A percentile compares a stretch with the other conserved stretches of the same genome.
Evolutionary conservation across 2,888 invertebrate species (phyloP).

Genomic region (Epistrophe eligans): DNA sequence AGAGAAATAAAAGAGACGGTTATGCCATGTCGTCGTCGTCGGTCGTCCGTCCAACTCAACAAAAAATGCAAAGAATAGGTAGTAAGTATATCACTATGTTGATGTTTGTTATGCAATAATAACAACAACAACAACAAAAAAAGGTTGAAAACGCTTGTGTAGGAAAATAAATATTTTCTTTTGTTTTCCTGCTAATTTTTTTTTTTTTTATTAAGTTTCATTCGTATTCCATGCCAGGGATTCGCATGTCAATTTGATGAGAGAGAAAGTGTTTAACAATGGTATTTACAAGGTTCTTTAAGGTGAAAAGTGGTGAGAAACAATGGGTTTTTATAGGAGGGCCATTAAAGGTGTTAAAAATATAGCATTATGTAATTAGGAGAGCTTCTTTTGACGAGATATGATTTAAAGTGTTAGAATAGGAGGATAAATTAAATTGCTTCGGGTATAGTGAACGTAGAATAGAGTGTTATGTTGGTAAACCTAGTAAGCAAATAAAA

Average conservation of each 20-base stretch:
- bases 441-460: constrained; percentile 1
- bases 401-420: constrained; percentile 12
- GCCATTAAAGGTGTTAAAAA: constrained; percentile 35
- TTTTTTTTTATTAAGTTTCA: constrained; percentile 1
- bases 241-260: constrained; percentile 50
- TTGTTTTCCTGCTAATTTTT: constrained; percentile 7
- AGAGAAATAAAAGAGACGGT: constrained; percentile 19
- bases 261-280: constrained; percentile 58
- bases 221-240: neutral
- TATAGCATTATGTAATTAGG: constrained; percentile 47
- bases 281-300: constrained; percentile 58
- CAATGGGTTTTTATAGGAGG: constrained; percentile 17
- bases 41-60: constrained; percentile 1
- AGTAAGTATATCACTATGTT: constrained; percentile 2
- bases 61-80: constrained; percentile 16
- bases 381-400: constrained; percentile 34
- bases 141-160: constrained; percentile 5
- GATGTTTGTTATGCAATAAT: neutral
- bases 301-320: constrained; percentile 51
- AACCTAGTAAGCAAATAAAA: neutral
- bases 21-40: neutral
- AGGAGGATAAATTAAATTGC: constrained; percentile 21
- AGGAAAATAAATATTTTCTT: constrained; percentile 26
- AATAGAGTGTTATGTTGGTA: neutral
- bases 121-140: neutral